A percentile compares a stretch with the other conserved stretches of the same genome.
phyloP scores from a whole-genome alignment of 1,140 invertebrate genomes.

The Wiebesia pumilae region DNA sequence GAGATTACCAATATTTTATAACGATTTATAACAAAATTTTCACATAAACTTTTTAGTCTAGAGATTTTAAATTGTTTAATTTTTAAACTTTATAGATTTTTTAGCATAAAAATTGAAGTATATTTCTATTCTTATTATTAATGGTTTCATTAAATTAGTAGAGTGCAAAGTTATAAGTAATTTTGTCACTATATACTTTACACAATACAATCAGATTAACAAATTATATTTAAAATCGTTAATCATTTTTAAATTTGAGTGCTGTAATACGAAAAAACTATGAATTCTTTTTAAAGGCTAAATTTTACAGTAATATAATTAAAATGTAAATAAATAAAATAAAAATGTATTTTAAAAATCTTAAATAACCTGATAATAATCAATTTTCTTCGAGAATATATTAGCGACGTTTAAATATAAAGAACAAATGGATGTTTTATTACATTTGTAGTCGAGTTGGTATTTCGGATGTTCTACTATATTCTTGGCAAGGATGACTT shows the following conservation, averaged over 20 bases:
- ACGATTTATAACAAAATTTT: no score
- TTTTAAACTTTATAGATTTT: no score
- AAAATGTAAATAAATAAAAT: neutral
- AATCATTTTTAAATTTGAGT: no score
- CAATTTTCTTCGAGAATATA: neutral
- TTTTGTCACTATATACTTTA: no score
- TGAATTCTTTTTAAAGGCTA: neutral
- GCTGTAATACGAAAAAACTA: neutral
- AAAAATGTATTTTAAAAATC: neutral
- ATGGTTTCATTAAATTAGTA: no score
- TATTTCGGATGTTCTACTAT: slow-evolving; percentile 94
- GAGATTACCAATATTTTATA: no score
- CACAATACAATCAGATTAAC: no score
- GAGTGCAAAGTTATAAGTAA: no score
- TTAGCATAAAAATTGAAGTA: neutral
- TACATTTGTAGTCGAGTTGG: slow-evolving; percentile 81
- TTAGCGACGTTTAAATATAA: neutral
- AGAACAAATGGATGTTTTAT: neutral
- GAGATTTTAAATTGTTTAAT: no score
- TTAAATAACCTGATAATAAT: neutral
- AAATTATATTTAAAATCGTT: no score
- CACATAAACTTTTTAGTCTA: no score
- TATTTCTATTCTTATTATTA: no score
- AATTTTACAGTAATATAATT: neutral
- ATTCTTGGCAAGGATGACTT: slow-evolving; percentile 89